These are phyloP conservation scores for Nothocercus julius DNA, from an alignment of 2,113 vertebrate genomes.

Conservation along the genomic window DNA sequence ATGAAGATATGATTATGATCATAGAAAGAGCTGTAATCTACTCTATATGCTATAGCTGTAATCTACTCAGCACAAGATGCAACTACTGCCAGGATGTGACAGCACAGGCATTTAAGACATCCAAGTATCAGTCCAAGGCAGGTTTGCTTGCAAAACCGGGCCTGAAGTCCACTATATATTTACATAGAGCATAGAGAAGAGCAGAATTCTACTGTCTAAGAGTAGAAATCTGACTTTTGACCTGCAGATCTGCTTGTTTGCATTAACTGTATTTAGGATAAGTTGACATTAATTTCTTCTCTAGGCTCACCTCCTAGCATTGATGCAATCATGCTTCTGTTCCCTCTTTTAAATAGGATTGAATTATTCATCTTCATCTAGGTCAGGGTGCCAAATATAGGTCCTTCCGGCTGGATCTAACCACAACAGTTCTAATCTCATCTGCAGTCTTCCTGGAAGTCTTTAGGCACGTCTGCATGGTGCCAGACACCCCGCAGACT, in stretches of 20 bases:
- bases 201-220: background rate
- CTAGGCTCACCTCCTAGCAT: background rate
- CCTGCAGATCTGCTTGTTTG: background rate
- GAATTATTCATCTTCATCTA: background rate
- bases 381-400: background rate
- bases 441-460: background rate
- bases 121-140: background rate
- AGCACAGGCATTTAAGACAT: background rate
- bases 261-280: background rate
- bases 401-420: background rate
- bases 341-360: background rate
- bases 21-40: background rate
- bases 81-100: background rate
- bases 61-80: background rate
- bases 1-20: background rate
- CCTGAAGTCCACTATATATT: background rate
- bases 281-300: background rate
- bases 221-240: background rate
- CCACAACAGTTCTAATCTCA: background rate
- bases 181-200: background rate
- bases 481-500: background rate
- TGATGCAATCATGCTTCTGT: background rate
- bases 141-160: background rate
- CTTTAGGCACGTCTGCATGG: background rate
- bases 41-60: background rate